Conservation (phyloP, 2,797 vertebrate genomes). For the Takifugu rubripes region DNA sequence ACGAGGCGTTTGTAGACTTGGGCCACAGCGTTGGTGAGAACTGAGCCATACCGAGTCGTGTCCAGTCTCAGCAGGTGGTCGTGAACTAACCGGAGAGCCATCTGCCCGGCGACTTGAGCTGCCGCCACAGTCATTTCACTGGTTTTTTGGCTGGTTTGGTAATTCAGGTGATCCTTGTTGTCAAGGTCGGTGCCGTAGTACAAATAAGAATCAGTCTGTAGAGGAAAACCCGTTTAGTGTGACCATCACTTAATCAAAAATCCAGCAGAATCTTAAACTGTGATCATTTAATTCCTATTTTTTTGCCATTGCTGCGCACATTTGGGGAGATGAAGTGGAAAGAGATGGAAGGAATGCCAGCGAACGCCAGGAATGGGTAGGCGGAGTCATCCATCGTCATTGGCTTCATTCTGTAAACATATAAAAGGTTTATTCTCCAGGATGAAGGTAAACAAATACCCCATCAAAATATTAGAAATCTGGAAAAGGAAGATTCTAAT, state of each 20-base stretch:
- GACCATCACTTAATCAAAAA: too few relatives aligned
- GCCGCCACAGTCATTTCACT: conserved; percentile 48
- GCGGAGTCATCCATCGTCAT: conserved; percentile 83
- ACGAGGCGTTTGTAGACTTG: neutral
- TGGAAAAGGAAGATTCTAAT: neutral
- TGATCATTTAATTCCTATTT: neutral
- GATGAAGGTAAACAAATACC: too few relatives aligned
- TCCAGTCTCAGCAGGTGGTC: conserved; percentile 82
- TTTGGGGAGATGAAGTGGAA: conserved; percentile 77
- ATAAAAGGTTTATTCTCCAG: neutral
- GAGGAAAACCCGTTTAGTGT: too few relatives aligned
- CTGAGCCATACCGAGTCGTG: conserved; percentile 61
- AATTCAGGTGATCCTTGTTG: conserved; percentile 51
- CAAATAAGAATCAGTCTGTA: conserved; percentile 57
- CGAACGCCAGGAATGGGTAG: conserved; percentile 86
- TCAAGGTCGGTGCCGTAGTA: conserved; percentile 81
- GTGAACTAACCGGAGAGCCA: conserved; percentile 83
- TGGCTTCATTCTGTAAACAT: conserved; percentile 65
- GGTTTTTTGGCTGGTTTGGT: conserved; percentile 24
- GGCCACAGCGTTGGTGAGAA: conserved; percentile 9
- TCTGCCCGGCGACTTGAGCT: conserved; percentile 81
- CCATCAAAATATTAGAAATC: too few relatives aligned
- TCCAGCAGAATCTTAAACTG: too few relatives aligned
- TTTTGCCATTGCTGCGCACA: conserved; percentile 48
- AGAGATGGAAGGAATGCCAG: conserved; percentile 90